Base-by-base conservation (phyloP, 1,140 invertebrate species). In the Euura saliciscinereae region DNA sequence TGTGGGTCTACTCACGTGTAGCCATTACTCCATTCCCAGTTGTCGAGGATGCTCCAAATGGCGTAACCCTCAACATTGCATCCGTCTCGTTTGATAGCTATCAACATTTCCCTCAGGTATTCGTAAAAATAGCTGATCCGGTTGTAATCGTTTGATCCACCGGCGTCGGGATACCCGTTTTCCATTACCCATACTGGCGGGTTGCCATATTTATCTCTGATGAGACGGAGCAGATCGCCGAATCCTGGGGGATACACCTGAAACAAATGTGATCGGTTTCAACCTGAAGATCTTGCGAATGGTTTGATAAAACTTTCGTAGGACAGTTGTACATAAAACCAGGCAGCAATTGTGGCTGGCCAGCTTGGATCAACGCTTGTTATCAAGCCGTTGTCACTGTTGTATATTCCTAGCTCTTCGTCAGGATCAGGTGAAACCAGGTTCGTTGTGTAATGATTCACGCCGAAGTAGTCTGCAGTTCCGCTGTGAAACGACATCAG, bases 181-280 rank as follows among this genome's bases (percentile, higher is more conserved):
- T 28, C 28, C 28, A 28, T 59, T 59, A 59, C 6, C 51, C 51
- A 59, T 8, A 59, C 51, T 3, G 51, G 4, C 51, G 51, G 51
- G 51, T 59, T 59, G 51, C n/a, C 4, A n/a, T 59, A 59, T 8
- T 59, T 10, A n/a, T 59, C 51, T 5, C 51, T 59, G 51, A 59
- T 59, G 8, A 10, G 51, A n/a, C 51, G 51, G n/a, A 59, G 51
- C 51, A 5, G 8, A n/a, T 59, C 8, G 8, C 51, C 51, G n/a
- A 59, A 59, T 59, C 51, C 51, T 59, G 51, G 51, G n/a, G 51
- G 51, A 59, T 59, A 59, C 2, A 59, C 51, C 51, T 59, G n/a
- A 10, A 59, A 59, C 51, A n/a, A 5, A 59, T 59, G 51, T 59
- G n/a, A n/a, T n/a, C n/a, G n/a, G n/a, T n/a, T n/a, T 0, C 51